Percentiles rank a stretch among this genome's conserved stretches.
Conservation (phyloP, 2,797 vertebrate genomes). For the Picus viridis region DNA sequence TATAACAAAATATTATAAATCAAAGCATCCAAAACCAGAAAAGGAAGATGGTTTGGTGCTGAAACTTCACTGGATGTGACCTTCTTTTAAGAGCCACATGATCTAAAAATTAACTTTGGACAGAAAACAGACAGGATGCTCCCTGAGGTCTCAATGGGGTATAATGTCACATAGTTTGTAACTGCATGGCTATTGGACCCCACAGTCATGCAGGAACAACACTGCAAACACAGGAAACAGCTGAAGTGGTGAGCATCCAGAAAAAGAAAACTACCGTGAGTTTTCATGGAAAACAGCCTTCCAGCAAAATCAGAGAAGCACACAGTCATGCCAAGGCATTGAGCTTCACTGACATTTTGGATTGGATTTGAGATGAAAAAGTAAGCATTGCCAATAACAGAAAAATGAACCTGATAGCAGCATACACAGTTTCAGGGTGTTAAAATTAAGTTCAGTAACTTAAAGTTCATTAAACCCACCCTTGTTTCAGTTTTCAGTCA, state of each 20-base stretch:
- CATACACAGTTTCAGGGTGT: not conserved
- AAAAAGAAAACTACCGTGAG: not conserved
- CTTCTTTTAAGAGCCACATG: slow-evolving; percentile 44
- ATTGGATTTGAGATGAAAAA: slow-evolving; percentile 18
- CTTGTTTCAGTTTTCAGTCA: not conserved
- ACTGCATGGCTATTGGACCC: too few relatives aligned
- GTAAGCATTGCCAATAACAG: not conserved
- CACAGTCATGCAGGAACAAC: too few relatives aligned
- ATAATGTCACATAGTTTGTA: too few relatives aligned
- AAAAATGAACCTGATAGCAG: not conserved
- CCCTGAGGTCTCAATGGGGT: too few relatives aligned
- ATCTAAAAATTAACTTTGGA: too few relatives aligned
- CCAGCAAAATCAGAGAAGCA: not conserved
- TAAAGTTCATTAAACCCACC: not conserved
- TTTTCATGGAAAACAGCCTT: not conserved
- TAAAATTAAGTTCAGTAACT: not conserved
- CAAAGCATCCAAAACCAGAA: slow-evolving; percentile 43
- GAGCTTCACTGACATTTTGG: not conserved
- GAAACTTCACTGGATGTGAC: slow-evolving; percentile 56
- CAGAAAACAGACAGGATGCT: too few relatives aligned
- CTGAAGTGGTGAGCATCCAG: rapidly evolving
- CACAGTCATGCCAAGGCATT: not conserved
- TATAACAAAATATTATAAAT: slow-evolving; percentile 50
- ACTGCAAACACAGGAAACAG: not conserved
- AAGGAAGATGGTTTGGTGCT: slow-evolving; percentile 32